Evolutionary conservation across 2,797 vertebrate species (phyloP), one percentile per base, ranked within the genome.

Genomic region (Echeneis naucrates): DNA sequence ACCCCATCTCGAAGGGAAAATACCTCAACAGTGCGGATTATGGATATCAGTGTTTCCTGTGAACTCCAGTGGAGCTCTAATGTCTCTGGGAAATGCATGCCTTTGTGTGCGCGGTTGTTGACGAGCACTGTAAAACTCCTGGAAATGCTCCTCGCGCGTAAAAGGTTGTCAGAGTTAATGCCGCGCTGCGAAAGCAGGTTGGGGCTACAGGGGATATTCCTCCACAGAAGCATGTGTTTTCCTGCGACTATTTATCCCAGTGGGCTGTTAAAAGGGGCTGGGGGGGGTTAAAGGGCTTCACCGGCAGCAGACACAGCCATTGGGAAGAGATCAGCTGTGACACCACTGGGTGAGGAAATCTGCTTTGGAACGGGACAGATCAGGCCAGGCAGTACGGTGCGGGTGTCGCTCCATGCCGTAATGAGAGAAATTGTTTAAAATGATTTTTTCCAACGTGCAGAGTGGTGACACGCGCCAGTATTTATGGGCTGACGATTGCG

Each of bases 231-330:
- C 19, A 12, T 9, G 42, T 63, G 75, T 85, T 84, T 84, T 74
- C 72, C 82, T 45, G 44, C 40, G 68, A 54, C 76, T 66, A 33
- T 84, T 90, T 82, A 87, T 86, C 77, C 76, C 87, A 85, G 89
- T 86, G 58, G 78, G 79, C 21, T 55, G n/a, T n/a, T n/a, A n/a
- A n/a, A n/a, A n/a, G 52, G 82, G 67, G 8, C 77, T 72, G 79
- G 72, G 76, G 71, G 53, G 66, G 66, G 79, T 86, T 80, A 67
- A n/a, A 48, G 21, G 52, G 60, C 32, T 70, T 77, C 47, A n/a
- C 66, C 64, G 30, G 23, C 65, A 74, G 75, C 66, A 67, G 68
- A 61, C 52, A 44, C 53, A 68, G 52, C 56, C 52, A 8, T 45
- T 12, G 40, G 48, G 42, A 73, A n/a, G 72, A 77, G 57, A 57